Conservation (phyloP, 2,888 invertebrate genomes). For the Napeogenes sylphis region DNA sequence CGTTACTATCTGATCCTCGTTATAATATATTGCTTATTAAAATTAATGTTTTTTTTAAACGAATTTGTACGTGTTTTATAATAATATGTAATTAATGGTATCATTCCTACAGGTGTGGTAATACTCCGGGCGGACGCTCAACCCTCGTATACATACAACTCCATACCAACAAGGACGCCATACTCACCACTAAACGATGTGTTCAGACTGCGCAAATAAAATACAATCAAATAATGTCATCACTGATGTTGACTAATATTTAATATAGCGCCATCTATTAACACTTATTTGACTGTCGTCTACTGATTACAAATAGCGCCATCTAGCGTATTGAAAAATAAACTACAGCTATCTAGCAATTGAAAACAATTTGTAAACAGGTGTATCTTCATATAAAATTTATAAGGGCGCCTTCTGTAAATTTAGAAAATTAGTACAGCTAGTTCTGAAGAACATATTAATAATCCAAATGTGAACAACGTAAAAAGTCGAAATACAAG, state of each 20-base stretch:
- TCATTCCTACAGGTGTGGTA: constrained; percentile 80
- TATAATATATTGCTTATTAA: too few relatives aligned
- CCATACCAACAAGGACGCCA: constrained; percentile 67
- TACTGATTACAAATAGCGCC: neutral
- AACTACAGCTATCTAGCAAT: neutral
- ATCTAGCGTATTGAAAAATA: neutral
- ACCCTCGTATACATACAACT: constrained; percentile 68
- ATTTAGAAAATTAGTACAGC: too few relatives aligned
- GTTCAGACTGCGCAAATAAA: constrained; percentile 63
- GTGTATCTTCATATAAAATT: too few relatives aligned
- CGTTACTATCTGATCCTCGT: constrained; percentile 7
- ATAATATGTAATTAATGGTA: neutral
- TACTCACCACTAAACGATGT: constrained; percentile 73
- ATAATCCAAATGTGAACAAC: neutral
- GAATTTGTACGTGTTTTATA: too few relatives aligned
- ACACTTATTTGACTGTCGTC: neutral
- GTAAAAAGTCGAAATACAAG: constrained; percentile 44
- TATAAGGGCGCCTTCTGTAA: too few relatives aligned
- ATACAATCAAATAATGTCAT: constrained; percentile 36
- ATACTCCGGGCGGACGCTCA: constrained; percentile 89
- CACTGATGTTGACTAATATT: constrained; percentile 21
- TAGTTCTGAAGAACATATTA: too few relatives aligned
- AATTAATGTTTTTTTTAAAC: too few relatives aligned
- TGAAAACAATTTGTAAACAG: too few relatives aligned
- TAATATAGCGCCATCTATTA: constrained; percentile 12